phyloP scores from a whole-genome alignment of 37 sponge, comb jelly and placozoan genomes.

The Tethya wilhelma region DNA sequence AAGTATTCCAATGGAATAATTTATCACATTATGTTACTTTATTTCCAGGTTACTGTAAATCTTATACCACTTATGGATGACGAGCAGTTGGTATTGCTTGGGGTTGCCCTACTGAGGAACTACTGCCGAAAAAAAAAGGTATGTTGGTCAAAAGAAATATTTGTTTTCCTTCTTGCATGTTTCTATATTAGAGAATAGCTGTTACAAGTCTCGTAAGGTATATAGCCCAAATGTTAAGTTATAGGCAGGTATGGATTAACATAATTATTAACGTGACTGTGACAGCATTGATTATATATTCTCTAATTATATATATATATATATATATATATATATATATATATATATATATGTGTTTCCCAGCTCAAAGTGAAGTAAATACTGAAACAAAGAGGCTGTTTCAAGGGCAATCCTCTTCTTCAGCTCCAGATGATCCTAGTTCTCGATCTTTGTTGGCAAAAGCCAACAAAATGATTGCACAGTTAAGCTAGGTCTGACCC shows the following conservation, averaged over 20 bases:
- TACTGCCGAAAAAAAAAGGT: not conserved
- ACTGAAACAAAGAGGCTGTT: not conserved
- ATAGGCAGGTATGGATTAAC: no score
- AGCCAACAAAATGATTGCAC: not conserved
- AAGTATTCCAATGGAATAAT: no score
- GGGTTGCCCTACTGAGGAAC: not conserved
- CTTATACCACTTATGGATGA: no score
- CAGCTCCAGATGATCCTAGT: not conserved
- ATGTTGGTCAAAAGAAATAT: no score
- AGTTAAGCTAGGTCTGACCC: not conserved
- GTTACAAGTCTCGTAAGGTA: no score
- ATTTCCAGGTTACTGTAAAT: no score
- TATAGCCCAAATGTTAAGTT: no score
- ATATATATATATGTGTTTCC: not conserved
- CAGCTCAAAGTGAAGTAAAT: not conserved
- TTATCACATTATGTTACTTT: no score
- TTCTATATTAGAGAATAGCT: no score
- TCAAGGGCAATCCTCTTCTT: not conserved
- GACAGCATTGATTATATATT: no score
- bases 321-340: not conserved
- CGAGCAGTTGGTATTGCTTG: not conserved
- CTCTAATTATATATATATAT: not conserved
- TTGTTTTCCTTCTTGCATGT: no score
- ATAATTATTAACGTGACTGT: no score
- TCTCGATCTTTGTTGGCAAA: not conserved